These are phyloP conservation scores for Phodopus roborovskii DNA, from an alignment of 2,113 vertebrate species.

Conservation along the genomic window DNA sequence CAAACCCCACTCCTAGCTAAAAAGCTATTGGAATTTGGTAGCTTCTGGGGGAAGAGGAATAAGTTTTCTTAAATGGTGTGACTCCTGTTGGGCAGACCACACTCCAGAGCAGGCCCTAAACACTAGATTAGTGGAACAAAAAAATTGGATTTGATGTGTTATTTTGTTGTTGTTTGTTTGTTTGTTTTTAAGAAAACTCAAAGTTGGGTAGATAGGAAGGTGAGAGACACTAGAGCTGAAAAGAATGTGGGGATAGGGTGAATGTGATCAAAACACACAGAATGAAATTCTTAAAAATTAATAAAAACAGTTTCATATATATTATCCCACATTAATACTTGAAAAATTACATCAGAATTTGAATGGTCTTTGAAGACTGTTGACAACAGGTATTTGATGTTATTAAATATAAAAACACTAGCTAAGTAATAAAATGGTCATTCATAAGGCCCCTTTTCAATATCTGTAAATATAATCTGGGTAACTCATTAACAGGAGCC, in stretches of 20 bases:
- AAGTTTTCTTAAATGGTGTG: background rate
- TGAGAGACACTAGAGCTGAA: background rate
- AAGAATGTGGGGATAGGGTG: background rate
- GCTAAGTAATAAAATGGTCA: background rate
- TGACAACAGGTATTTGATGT: background rate
- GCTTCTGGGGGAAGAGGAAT: no score
- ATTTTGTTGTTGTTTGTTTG: background rate
- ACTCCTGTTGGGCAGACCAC: background rate
- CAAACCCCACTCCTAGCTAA: background rate
- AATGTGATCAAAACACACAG: background rate
- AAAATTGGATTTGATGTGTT: background rate
- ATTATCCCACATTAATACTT: background rate
- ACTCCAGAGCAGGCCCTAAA: background rate
- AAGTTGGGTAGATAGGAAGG: background rate
- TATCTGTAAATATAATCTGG: background rate
- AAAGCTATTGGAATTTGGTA: background rate
- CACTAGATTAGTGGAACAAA: background rate
- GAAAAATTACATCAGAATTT: background rate
- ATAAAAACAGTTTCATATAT: background rate
- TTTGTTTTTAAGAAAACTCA: background rate
- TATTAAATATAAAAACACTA: background rate
- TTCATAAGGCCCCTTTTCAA: background rate
- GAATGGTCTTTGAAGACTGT: background rate
- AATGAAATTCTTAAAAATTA: background rate
- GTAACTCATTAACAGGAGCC: background rate